Percentiles rank a stretch among this genome's conserved stretches.
phyloP scores from a whole-genome alignment of 2,113 vertebrate genomes.

The Dolichotis patagonum region DNA sequence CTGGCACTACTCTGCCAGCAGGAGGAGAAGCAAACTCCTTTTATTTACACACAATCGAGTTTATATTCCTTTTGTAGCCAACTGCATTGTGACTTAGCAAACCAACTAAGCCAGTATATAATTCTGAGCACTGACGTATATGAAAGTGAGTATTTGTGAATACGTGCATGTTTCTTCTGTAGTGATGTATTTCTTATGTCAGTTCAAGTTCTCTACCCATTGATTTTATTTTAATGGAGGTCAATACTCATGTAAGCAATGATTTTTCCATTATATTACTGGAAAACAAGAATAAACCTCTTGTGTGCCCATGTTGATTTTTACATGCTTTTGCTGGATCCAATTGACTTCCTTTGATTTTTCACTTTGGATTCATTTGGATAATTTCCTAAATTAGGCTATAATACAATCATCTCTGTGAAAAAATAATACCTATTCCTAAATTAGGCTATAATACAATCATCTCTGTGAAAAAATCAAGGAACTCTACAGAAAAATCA shows the following conservation, averaged over 20 bases:
- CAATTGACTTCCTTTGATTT: background rate
- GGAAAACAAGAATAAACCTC: background rate
- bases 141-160: background rate
- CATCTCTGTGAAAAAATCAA: background rate
- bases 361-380: background rate
- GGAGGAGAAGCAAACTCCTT: background rate
- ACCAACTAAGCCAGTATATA: background rate
- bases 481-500: background rate
- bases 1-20: background rate
- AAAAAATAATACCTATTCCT: no score
- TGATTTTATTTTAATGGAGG: background rate
- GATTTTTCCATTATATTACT: constrained; percentile 25
- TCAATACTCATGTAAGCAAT: background rate
- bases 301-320: background rate
- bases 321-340: background rate
- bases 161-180: background rate
- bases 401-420: background rate
- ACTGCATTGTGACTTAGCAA: background rate
- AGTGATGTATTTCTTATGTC: background rate
- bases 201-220: background rate
- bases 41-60: background rate
- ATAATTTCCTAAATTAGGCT: background rate
- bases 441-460: background rate
- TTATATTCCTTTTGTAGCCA: background rate
- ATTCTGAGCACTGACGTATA: background rate